phyloP scores from a whole-genome alignment of 2,113 vertebrate species.

The Psilopsiagon aymara region DNA sequence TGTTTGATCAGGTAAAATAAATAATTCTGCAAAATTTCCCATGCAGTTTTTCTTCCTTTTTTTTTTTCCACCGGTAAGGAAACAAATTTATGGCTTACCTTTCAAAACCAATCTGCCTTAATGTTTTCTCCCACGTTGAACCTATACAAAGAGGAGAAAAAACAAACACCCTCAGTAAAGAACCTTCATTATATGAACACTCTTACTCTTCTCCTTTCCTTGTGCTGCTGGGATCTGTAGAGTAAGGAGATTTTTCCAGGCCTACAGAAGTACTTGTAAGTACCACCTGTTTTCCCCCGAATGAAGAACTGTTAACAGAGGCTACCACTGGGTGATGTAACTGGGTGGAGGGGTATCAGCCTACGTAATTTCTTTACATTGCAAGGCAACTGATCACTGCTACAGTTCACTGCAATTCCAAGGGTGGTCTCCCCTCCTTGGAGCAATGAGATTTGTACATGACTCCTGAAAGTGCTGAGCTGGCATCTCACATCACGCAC shows the following conservation, averaged over 20 bases:
- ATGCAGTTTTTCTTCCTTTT: not conserved
- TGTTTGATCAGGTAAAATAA: not conserved
- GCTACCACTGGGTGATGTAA: not conserved
- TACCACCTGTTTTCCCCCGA: not conserved
- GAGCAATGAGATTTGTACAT: not conserved
- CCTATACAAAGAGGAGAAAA: conserved; percentile 77
- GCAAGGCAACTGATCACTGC: not conserved
- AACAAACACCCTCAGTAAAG: conserved; percentile 45
- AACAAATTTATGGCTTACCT: conserved; percentile 81
- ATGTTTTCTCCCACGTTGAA: conserved; percentile 92
- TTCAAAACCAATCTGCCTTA: conserved; percentile 96
- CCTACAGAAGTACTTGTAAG: not conserved
- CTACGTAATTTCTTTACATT: not conserved
- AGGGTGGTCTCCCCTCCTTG: not conserved
- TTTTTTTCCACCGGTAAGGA: not conserved
- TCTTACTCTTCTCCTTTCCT: not conserved
- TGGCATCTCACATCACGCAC: not conserved
- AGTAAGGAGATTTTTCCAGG: not conserved
- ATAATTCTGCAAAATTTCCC: not conserved
- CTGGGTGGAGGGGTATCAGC: not conserved
- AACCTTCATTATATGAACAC: not conserved
- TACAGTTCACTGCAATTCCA: not conserved
- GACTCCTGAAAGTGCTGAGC: conserved; percentile 4
- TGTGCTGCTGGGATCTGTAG: not conserved
- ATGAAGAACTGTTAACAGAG: not conserved